Evolutionary conservation across 1,140 invertebrate species (phyloP), one percentile per base, ranked within the genome.

Genomic region (Galleria mellonella): DNA sequence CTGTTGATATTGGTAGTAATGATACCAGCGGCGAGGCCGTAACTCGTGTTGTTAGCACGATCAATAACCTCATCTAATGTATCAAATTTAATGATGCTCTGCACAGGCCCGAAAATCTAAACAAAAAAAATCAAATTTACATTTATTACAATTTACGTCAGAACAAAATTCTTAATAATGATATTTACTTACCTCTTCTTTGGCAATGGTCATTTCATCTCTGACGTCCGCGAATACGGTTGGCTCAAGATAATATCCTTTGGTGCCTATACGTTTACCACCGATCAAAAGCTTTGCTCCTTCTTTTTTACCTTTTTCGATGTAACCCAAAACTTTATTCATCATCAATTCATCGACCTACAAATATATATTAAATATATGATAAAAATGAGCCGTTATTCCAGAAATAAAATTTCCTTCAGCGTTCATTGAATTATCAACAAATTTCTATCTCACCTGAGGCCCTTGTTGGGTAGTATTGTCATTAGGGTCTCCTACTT

Each of bases 81-180:
- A 35, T 94, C 92, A 62, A 98, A 98, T 71, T 96, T 96, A 15
- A 98, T 81, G 45, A 98, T 96, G 35, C 89, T 91, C 86, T 96
- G 94, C 0, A 98, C 96, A 0, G 97, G 96, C 0, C 96, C 97
- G 81, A 98, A 98, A 62, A 98, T 79, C 75, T 78, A 28, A 3
- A 6, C 6, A 23, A 6, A 23, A 6, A 23, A 6, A 23, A 23
- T 23, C 17, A 23, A 23, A 23, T 23, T n/a, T n/a, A n/a, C n/a
- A 23, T 23, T 2, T 23, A 3, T 23, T 23, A 23, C n/a, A n/a
- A n/a, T n/a, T 23, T 23, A 23, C 17, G 17, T 23, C 6, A 23
- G 17, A 23, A 23, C 2, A 23, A 23, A 23, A 23, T 6, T 2
- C 17, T 23, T 23, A 3, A 23, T 6, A 23, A 23, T 23, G 2